Conservation (phyloP, 2,888 invertebrate species). For the Ecliptopera silaceata region DNA sequence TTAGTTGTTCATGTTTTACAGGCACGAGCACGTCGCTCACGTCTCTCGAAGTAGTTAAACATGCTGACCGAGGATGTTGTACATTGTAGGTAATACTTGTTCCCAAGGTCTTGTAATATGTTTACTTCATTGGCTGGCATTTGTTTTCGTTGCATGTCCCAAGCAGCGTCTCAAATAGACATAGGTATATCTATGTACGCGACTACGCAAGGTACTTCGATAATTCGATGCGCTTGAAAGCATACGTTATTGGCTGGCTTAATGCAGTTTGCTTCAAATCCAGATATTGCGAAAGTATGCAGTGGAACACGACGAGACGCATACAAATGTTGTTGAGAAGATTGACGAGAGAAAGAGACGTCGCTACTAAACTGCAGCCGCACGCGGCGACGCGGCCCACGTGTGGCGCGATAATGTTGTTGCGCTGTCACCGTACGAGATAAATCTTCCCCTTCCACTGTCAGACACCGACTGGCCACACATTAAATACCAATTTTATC, state of each 20-base stretch:
- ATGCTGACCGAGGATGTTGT: conserved; percentile 34
- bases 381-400: conserved; percentile 43
- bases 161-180: conserved; percentile 11
- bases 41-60: conserved; percentile 37
- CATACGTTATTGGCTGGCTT: conserved; percentile 34
- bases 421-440: conserved; percentile 53
- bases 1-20: conserved; percentile 32
- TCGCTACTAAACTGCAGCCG: conserved; percentile 36
- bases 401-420: conserved; percentile 59
- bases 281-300: conserved; percentile 45
- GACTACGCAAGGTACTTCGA: conserved; percentile 15
- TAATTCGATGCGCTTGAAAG: conserved; percentile 25
- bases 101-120: conserved; percentile 36
- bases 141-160: conserved; percentile 27
- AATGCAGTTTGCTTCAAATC: conserved; percentile 40
- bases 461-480: conserved; percentile 41
- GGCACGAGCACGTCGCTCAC: conserved; percentile 37
- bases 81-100: conserved; percentile 28
- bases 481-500: conserved; percentile 52
- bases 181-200: conserved; percentile 17
- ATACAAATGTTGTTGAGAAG: conserved; percentile 44
- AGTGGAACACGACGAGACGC: conserved; percentile 41
- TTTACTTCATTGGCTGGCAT: conserved; percentile 29
- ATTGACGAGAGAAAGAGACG: conserved; percentile 50
- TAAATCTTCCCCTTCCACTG: conserved; percentile 54